Conservation (phyloP, 2,113 vertebrate genomes). For the Pyxicephalus adspersus region DNA sequence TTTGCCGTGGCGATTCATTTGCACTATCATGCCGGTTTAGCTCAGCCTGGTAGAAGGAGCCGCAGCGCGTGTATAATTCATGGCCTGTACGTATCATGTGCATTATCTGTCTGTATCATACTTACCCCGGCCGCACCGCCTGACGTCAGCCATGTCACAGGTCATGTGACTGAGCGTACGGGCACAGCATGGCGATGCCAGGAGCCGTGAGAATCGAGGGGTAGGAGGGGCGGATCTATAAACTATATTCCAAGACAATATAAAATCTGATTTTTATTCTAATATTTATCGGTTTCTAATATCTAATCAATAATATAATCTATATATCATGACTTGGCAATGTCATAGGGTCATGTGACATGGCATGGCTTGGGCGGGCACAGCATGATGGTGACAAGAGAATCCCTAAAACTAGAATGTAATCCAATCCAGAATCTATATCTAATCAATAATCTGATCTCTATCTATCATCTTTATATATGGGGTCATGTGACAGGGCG, state of each 20-base stretch:
- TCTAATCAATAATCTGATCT: too few species aligned
- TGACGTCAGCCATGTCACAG: not conserved
- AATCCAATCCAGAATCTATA: too few species aligned
- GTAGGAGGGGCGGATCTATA: too few species aligned
- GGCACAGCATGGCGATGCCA: not conserved
- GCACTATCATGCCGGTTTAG: conserved; percentile 9
- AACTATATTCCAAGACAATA: too few species aligned
- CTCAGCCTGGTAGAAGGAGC: conserved; percentile 24
- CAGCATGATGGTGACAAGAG: too few species aligned
- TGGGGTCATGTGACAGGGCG: too few species aligned
- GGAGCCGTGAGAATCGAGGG: not conserved
- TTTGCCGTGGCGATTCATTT: not conserved
- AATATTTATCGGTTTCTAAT: too few species aligned
- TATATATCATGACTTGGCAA: too few species aligned
- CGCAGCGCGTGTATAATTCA: conserved; percentile 37
- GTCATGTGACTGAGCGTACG: not conserved
- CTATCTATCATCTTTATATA: too few species aligned
- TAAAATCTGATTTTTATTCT: too few species aligned
- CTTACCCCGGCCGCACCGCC: not conserved
- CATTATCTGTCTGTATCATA: conserved; percentile 19
- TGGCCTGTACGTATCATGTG: conserved; percentile 26
- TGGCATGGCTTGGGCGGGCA: not conserved
- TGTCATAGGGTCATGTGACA: not conserved
- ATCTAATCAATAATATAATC: too few species aligned
- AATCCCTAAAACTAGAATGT: too few species aligned